phyloP scores from a whole-genome alignment of 2,888 invertebrate genomes.

The Pammene fasciana region DNA sequence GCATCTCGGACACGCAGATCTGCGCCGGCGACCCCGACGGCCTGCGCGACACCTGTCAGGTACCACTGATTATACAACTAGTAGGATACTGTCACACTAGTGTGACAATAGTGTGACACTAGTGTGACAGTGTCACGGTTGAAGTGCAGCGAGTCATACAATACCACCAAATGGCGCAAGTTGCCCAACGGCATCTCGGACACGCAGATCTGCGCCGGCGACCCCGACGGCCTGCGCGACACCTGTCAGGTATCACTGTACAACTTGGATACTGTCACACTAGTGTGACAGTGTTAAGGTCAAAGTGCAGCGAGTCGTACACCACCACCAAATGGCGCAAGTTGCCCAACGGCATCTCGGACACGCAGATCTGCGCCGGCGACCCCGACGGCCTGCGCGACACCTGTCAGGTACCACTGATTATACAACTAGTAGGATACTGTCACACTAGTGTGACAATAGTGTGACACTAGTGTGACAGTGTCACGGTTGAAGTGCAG shows the following conservation, averaged over 20 bases:
- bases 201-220: slow-evolving; percentile 74
- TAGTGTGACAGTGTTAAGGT: slow-evolving; percentile 63
- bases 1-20: slow-evolving; percentile 64
- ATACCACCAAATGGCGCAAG: slow-evolving; percentile 46
- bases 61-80: no score
- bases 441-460: neutral
- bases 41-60: slow-evolving; percentile 70
- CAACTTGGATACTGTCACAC: no score
- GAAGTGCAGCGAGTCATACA: slow-evolving; percentile 15
- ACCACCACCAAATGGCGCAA: no score
- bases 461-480: neutral
- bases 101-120: no score
- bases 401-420: neutral
- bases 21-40: slow-evolving; percentile 73
- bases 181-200: slow-evolving; percentile 63
- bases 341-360: neutral
- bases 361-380: slow-evolving; percentile 4
- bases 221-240: slow-evolving; percentile 63
- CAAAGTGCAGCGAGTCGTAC: no score
- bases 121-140: slow-evolving; percentile 48
- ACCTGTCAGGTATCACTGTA: slow-evolving; percentile 74
- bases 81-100: no score
- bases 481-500: slow-evolving; percentile 55
- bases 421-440: neutral
- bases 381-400: neutral